A percentile compares a stretch with the other conserved stretches of the same genome.
phyloP scores from a whole-genome alignment of 2,113 vertebrate genomes.

The Rhinolophus ferrumequinum region DNA sequence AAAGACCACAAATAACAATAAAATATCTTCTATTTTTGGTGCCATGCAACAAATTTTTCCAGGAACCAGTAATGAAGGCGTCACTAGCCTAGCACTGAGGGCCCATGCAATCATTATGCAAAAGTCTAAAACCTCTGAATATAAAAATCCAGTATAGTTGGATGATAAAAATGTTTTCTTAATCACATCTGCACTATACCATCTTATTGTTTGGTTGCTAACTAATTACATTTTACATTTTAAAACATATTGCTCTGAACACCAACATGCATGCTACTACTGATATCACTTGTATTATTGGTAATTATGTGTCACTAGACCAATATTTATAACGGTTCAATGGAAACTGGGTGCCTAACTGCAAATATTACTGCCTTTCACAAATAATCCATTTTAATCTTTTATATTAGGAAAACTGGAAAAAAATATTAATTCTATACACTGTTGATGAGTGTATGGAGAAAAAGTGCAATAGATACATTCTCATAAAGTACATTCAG shows the following conservation, averaged over 20 bases:
- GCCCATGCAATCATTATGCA: neutral
- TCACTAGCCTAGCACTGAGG: neutral
- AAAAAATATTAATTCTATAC: neutral
- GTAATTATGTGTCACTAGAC: neutral
- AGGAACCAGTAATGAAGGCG: neutral
- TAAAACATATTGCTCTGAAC: neutral
- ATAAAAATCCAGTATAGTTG: neutral
- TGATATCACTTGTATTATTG: neutral
- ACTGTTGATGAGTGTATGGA: neutral
- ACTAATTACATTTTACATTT: neutral
- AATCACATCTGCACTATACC: neutral
- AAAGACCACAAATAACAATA: neutral
- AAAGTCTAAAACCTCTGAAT: neutral
- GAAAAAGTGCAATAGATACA: neutral
- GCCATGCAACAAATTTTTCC: neutral
- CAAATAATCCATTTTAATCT: neutral
- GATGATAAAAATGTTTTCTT: neutral
- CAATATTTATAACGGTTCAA: neutral
- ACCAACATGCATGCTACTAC: neutral
- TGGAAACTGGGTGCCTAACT: neutral
- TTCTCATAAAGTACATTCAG: neutral
- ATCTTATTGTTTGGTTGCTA: neutral
- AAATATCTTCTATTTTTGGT: neutral
- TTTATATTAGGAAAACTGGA: neutral
- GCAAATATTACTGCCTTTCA: neutral